A percentile compares a stretch with the other conserved stretches of the same genome.
phyloP scores from a whole-genome alignment of 2,888 invertebrate genomes.

The Alitta virens region DNA sequence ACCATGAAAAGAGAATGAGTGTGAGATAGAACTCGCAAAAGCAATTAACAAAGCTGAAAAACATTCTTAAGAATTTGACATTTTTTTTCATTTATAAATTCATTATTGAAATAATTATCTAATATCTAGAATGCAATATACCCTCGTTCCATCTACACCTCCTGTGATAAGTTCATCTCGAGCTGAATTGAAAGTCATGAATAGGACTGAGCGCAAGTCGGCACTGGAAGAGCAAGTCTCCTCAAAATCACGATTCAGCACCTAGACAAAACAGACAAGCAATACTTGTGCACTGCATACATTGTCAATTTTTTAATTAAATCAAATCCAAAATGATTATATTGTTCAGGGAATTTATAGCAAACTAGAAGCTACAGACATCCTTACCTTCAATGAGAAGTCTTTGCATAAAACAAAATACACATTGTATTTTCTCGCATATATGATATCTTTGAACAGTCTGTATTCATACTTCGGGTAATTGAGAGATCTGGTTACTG shows the following conservation, averaged over 20 bases:
- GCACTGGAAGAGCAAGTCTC: conserved; percentile 52
- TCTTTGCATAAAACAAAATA: conserved; percentile 54
- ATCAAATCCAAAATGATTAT: too few relatives aligned
- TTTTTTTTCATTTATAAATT: neutral
- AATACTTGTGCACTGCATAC: neutral
- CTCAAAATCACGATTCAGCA: conserved; percentile 52
- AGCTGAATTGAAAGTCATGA: conserved; percentile 53
- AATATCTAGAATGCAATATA: conserved; percentile 26
- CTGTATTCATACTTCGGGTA: conserved; percentile 54
- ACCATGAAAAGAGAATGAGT: too few relatives aligned
- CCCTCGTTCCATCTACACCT: conserved; percentile 54
- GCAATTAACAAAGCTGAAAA: too few relatives aligned
- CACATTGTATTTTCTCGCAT: conserved; percentile 53
- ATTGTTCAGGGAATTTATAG: too few relatives aligned
- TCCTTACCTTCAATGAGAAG: conserved; percentile 49
- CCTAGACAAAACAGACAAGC: conserved; percentile 35
- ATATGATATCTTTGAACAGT: conserved; percentile 45
- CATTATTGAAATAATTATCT: neutral
- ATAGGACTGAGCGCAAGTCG: conserved; percentile 49
- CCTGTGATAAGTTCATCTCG: conserved; percentile 55
- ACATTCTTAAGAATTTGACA: neutral
- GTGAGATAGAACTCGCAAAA: too few relatives aligned
- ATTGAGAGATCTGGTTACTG: conserved; percentile 39
- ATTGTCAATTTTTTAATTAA: too few relatives aligned
- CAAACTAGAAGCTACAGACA: neutral